Percentiles rank a stretch among this genome's conserved stretches.
These are phyloP conservation scores for Thymelicus acteon DNA, from an alignment of 2,888 invertebrate genomes.

Conservation along the genomic window DNA sequence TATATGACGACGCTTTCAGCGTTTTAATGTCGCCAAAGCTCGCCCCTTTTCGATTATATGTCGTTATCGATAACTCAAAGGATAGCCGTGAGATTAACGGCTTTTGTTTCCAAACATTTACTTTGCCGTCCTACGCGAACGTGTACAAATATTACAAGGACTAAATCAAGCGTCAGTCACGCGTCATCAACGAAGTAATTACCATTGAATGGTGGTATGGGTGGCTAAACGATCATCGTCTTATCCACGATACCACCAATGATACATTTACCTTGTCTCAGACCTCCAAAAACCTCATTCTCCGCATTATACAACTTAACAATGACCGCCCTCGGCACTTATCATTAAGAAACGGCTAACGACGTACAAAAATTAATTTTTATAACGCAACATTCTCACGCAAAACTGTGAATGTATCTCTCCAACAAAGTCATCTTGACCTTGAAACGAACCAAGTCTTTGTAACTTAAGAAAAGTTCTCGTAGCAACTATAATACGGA, in stretches of 20 bases:
- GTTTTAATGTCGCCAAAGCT: slow-evolving; percentile 48
- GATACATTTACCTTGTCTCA: slow-evolving; percentile 73
- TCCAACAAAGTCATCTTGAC: slow-evolving; percentile 54
- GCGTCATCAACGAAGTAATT: slow-evolving; percentile 65
- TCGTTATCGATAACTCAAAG: slow-evolving; percentile 39
- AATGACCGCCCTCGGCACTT: slow-evolving; percentile 72
- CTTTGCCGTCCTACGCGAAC: slow-evolving; percentile 45
- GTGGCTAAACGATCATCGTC: slow-evolving; percentile 47
- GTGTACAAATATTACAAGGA: slow-evolving; percentile 57
- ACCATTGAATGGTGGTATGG: slow-evolving; percentile 58
- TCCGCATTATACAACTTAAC: slow-evolving; percentile 59
- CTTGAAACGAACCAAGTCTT: slow-evolving; percentile 51
- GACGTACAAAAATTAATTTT: slow-evolving; percentile 65
- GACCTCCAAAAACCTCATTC: slow-evolving; percentile 60
- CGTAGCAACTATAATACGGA: slow-evolving; percentile 33
- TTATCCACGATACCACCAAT: slow-evolving; percentile 53
- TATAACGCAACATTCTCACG: slow-evolving; percentile 73
- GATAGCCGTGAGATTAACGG: slow-evolving; percentile 47
- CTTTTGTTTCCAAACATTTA: slow-evolving; percentile 44
- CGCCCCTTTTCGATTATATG: slow-evolving; percentile 41
- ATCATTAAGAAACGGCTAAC: slow-evolving; percentile 66
- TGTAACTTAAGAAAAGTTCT: slow-evolving; percentile 44
- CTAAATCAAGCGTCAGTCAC: slow-evolving; percentile 57
- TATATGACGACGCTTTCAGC: slow-evolving; percentile 47
- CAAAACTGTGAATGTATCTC: slow-evolving; percentile 56